These are phyloP conservation scores for Calypte anna DNA, from an alignment of 2,113 vertebrate genomes.

Conservation along the genomic window DNA sequence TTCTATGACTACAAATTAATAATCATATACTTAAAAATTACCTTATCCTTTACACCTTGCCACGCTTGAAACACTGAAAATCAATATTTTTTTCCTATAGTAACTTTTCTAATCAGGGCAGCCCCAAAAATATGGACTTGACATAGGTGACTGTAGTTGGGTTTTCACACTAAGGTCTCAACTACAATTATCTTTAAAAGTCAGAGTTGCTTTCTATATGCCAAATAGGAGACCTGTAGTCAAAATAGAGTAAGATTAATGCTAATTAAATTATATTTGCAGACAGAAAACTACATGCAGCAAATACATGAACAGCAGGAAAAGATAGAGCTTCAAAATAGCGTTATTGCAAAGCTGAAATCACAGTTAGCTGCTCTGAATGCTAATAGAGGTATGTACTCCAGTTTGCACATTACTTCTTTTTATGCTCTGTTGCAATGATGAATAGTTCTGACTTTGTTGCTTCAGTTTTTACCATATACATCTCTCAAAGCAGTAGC, in stretches of 20 bases:
- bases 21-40: background rate
- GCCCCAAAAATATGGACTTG: background rate
- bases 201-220: constrained; percentile 6
- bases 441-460: constrained; percentile 48
- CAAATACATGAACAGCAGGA: constrained; percentile 88
- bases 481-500: constrained; percentile 41
- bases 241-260: constrained; percentile 41
- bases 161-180: background rate
- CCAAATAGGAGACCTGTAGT: constrained; percentile 9
- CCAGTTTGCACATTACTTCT: constrained; percentile 38
- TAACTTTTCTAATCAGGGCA: background rate
- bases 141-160: background rate
- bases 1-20: background rate
- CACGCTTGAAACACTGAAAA: background rate
- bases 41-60: background rate
- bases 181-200: background rate
- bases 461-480: constrained; percentile 54
- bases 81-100: background rate
- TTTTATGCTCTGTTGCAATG: constrained; percentile 46
- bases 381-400: constrained; percentile 77
- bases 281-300: constrained; percentile 91
- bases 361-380: constrained; percentile 76
- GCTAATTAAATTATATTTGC: constrained; percentile 78
- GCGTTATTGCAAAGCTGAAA: constrained; percentile 83
- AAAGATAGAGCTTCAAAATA: constrained; percentile 89